Conservation (phyloP, 2,797 vertebrate genomes). For the Halcyon badia region DNA sequence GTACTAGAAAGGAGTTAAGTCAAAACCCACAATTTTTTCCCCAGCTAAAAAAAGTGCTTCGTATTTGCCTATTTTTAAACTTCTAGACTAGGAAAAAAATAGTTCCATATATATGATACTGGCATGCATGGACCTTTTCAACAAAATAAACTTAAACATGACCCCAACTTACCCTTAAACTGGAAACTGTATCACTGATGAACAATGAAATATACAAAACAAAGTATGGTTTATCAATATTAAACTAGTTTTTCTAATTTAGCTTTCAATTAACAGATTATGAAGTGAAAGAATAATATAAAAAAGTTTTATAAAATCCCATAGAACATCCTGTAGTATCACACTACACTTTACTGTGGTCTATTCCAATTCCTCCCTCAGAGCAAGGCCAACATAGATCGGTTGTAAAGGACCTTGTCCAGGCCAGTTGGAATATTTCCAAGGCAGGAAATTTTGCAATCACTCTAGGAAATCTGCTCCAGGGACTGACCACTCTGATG, state of each 20-base stretch:
- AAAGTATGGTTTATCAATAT: background rate
- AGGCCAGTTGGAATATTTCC: background rate
- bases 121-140: background rate
- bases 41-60: background rate
- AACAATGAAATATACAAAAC: background rate
- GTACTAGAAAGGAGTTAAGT: background rate
- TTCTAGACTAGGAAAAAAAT: background rate
- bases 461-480: background rate
- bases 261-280: background rate
- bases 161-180: background rate
- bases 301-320: background rate
- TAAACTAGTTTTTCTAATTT: background rate
- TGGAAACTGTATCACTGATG: background rate
- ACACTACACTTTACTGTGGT: background rate
- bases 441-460: conserved; percentile 11
- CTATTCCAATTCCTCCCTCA: background rate
- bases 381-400: background rate
- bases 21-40: background rate
- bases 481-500: background rate
- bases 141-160: background rate
- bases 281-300: background rate
- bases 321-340: background rate
- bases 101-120: background rate
- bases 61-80: background rate
- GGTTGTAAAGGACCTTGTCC: background rate